Conservation (phyloP, 64 coral and sea anemone genomes). For the Montipora capricornis region DNA sequence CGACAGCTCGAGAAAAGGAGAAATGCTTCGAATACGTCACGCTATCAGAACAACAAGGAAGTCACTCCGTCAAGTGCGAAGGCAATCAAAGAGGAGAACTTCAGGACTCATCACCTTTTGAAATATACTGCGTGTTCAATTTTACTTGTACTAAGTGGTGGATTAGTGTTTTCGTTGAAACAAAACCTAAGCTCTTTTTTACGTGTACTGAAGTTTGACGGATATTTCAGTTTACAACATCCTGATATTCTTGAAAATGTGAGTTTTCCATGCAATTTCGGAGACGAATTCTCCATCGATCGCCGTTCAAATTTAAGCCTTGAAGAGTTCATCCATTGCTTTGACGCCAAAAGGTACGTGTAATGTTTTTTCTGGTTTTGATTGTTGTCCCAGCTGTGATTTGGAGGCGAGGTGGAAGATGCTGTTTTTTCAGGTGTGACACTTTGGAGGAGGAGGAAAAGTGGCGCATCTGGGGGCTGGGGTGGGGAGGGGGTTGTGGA, state of each 20-base stretch:
- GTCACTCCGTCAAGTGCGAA: not conserved
- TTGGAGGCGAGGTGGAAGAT: not conserved
- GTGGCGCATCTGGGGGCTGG: no score
- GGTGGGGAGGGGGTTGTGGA: no score
- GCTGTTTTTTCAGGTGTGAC: no score
- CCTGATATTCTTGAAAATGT: not conserved
- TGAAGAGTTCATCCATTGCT: conserved; percentile 84
- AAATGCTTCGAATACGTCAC: not conserved
- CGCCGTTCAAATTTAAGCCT: conserved; percentile 81
- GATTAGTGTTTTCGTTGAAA: not conserved
- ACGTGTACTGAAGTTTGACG: not conserved
- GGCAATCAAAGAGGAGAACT: not conserved
- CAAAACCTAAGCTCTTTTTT: not conserved
- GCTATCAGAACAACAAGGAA: not conserved
- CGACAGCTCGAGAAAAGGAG: conserved; percentile 23
- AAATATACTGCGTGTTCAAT: not conserved
- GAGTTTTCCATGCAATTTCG: not conserved
- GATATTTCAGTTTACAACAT: not conserved
- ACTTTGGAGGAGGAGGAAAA: no score
- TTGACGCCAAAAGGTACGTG: conserved; percentile 86
- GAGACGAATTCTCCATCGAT: conserved; percentile 57
- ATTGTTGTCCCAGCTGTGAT: not conserved
- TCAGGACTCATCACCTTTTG: not conserved
- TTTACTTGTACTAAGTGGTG: not conserved
- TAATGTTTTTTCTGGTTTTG: not conserved